Evolutionary conservation across 37 sponge, comb jelly and placozoan species (phyloP).

Genomic region (Aplysina aerophoba): DNA sequence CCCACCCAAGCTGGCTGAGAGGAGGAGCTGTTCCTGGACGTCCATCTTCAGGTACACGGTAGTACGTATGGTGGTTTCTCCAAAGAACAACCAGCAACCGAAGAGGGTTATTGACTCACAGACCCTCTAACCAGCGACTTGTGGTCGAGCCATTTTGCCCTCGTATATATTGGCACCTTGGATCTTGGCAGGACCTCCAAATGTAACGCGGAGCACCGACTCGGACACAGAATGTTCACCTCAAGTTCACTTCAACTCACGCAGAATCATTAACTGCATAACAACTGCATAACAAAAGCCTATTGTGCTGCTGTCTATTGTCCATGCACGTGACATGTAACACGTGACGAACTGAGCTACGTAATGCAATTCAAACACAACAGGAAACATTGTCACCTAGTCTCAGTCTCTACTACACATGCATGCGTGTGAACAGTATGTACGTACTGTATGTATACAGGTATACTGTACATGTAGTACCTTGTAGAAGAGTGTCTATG

Average conservation of each 20-base stretch:
- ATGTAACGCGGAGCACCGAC: conserved; percentile 11
- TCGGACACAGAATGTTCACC: not conserved
- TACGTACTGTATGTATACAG: too few relatives aligned
- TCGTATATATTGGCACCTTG: not conserved
- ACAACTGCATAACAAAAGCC: too few relatives aligned
- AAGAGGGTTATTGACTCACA: conserved; percentile 15
- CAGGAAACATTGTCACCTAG: too few relatives aligned
- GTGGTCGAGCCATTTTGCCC: not conserved
- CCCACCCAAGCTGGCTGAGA: conserved; percentile 53
- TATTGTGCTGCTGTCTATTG: too few relatives aligned
- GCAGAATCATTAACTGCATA: too few relatives aligned
- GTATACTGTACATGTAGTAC: too few relatives aligned
- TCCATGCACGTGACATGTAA: too few relatives aligned
- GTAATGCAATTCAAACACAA: too few relatives aligned
- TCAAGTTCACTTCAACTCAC: conserved; percentile 2
- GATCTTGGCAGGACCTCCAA: conserved; percentile 19
- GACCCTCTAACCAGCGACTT: conserved; percentile 11
- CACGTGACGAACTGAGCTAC: too few relatives aligned
- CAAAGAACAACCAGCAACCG: not conserved
- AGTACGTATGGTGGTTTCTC: conserved; percentile 38
- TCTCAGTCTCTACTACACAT: too few relatives aligned
- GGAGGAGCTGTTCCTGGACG: conserved; percentile 47
- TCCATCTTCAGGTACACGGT: conserved; percentile 60
- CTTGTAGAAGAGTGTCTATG: too few relatives aligned
- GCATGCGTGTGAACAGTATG: too few relatives aligned